Evolutionary conservation across 2,113 vertebrate species (phyloP), one percentile per base, ranked within the genome.

Genomic region (Psettodes erumei): DNA sequence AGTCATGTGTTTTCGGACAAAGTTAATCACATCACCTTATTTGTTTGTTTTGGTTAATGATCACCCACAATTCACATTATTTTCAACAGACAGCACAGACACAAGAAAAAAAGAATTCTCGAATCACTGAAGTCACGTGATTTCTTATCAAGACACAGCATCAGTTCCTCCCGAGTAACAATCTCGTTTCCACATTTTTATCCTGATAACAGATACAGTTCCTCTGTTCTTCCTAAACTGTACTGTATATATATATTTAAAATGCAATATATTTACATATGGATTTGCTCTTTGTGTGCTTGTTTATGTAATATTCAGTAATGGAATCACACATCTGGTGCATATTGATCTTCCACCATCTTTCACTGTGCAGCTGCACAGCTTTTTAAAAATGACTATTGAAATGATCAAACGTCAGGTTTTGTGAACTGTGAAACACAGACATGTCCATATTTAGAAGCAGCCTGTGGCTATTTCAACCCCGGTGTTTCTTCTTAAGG

Each of bases 311-410:
- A 1, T 12, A 6, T 27, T 8, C 38, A 10, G 38, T 55, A 25
- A 47, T 9, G 0, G 18, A 53, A 47, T 25, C 3, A 21, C 18
- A 75, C 23, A 33, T 51, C 6, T 5, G 45, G 42, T 37, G 5
- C 1, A 12, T 42, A 18, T 40, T 47, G n/a, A 1, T 23, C 53
- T 70, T 63, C 48, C 18, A 68, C 30, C 50, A 6, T 67, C 25
- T 42, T 25, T n/a, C 15, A 38, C 23, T 25, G 32, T 65, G 23
- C 75, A 84, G 83, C 81, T 71, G 68, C 59, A 35, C 40, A 1
- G 0, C 10, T 63, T 74, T 75, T 75, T n/a, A 79, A 83, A 81
- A 81, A 79, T 82, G 82, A 56, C 0, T 66, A 86, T 85, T 82
- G 40, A 80, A 85, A 86, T 73, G 0, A 75, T 51, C 33, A 37